These are phyloP conservation scores for Euclidia mi DNA, from an alignment of 2,888 invertebrate genomes.

Conservation along the genomic window DNA sequence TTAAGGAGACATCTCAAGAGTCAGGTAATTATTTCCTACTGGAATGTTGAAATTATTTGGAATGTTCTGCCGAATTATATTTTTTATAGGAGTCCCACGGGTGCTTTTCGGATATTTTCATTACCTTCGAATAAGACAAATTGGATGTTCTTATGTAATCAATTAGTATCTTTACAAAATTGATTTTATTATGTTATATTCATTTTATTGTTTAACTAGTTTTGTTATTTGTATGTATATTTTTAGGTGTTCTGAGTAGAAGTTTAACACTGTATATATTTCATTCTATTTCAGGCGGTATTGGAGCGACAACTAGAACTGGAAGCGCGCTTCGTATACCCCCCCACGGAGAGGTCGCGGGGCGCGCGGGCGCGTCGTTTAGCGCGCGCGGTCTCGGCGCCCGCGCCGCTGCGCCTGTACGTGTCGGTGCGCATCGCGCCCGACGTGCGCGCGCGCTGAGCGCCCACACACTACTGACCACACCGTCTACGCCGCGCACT, in stretches of 20 bases:
- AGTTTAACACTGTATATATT: too few relatives aligned
- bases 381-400: constrained; percentile 37
- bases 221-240: too few relatives aligned
- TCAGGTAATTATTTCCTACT: constrained; percentile 31
- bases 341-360: constrained; percentile 56
- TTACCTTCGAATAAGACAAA: too few relatives aligned
- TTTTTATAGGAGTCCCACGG: too few relatives aligned
- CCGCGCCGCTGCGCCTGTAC: constrained; percentile 71
- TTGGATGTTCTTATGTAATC: too few relatives aligned
- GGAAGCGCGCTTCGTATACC: constrained; percentile 78
- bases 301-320: constrained; percentile 78
- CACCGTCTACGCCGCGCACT: neutral
- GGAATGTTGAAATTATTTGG: too few relatives aligned
- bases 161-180: too few relatives aligned
- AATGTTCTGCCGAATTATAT: too few relatives aligned
- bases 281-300: constrained; percentile 47
- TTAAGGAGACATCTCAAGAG: constrained; percentile 71
- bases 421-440: constrained; percentile 77
- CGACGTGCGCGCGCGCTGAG: neutral
- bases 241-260: too few relatives aligned
- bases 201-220: too few relatives aligned
- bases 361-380: constrained; percentile 33
- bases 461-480: neutral
- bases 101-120: too few relatives aligned
- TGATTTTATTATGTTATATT: too few relatives aligned